Conservation (phyloP, 2,797 vertebrate species). For the Sebastes diploproa region DNA sequence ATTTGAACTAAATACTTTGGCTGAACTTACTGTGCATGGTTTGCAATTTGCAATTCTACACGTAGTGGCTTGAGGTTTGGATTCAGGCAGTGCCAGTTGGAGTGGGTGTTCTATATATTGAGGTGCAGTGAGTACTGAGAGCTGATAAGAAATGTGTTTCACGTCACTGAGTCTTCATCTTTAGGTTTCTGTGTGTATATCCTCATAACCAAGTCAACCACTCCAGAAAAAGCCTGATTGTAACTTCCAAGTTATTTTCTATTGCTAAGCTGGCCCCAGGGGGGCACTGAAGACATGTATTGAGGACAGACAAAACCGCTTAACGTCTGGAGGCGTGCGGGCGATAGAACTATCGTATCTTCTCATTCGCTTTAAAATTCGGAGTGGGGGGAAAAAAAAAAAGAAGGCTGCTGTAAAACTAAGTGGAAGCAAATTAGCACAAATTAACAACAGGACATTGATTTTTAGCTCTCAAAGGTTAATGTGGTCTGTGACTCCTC, state of each 20-base stretch:
- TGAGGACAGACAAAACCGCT: neutral
- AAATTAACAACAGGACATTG: conserved; percentile 88
- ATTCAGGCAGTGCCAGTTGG: neutral
- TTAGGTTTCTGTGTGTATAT: neutral
- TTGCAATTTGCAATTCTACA: neutral
- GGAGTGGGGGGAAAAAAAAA: neutral
- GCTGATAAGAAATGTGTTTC: neutral
- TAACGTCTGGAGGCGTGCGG: conserved; percentile 20
- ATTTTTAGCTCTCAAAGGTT: conserved; percentile 87
- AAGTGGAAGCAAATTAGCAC: conserved; percentile 86
- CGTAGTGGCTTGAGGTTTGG: neutral
- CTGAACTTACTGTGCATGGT: neutral
- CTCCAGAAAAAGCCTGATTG: neutral
- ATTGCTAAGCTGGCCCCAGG: neutral
- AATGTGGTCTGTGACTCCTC: conserved; percentile 83
- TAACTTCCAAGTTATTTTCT: neutral
- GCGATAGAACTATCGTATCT: conserved; percentile 23
- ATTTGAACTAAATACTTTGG: neutral
- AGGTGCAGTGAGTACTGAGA: neutral
- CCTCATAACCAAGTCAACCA: neutral
- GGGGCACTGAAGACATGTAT: neutral
- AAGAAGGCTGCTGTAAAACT: conserved; percentile 60
- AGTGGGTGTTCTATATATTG: neutral
- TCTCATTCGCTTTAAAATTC: conserved; percentile 35
- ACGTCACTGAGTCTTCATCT: neutral